A percentile compares a stretch with the other conserved stretches of the same genome.
Conservation (phyloP, 2,888 invertebrate genomes). For the Smittia sp. region DNA sequence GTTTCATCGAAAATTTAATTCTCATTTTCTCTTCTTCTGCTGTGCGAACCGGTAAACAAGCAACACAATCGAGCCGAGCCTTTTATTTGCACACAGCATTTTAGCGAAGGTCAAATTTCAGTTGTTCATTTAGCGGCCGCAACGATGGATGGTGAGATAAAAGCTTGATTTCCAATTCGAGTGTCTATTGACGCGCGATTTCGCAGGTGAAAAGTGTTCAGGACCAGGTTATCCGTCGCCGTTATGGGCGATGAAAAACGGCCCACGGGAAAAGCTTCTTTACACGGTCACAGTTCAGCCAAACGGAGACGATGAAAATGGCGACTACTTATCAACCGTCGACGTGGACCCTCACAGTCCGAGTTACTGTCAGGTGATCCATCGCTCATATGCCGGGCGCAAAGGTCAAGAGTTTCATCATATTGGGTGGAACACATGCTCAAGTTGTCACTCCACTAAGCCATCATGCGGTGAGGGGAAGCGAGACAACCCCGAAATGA, state of each 20-base stretch:
- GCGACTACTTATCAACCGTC: constrained; percentile 87
- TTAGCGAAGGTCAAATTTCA: neutral
- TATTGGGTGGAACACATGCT: constrained; percentile 95
- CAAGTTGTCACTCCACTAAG: constrained; percentile 71
- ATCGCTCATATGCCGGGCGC: constrained; percentile 75
- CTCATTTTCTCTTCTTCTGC: no score
- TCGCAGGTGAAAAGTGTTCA: constrained; percentile 4
- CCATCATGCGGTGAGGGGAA: constrained; percentile 51
- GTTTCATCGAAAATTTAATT: no score
- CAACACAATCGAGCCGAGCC: no score
- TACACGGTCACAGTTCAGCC: constrained; percentile 89
- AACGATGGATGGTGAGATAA: neutral
- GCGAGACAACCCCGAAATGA: constrained; percentile 72
- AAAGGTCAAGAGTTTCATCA: constrained; percentile 90
- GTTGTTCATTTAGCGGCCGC: neutral
- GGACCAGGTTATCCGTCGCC: constrained; percentile 78
- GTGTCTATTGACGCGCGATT: neutral
- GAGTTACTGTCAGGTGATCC: constrained; percentile 82
- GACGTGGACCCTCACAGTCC: constrained; percentile 86
- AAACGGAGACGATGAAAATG: constrained; percentile 60
- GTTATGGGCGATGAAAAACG: constrained; percentile 75
- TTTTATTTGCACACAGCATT: no score
- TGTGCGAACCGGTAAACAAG: no score
- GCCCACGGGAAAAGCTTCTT: constrained; percentile 78
- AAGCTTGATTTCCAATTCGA: neutral